Evolutionary conservation across 2,888 invertebrate species (phyloP), one percentile per base, ranked within the genome.

Genomic region (Dilophus febrilis): DNA sequence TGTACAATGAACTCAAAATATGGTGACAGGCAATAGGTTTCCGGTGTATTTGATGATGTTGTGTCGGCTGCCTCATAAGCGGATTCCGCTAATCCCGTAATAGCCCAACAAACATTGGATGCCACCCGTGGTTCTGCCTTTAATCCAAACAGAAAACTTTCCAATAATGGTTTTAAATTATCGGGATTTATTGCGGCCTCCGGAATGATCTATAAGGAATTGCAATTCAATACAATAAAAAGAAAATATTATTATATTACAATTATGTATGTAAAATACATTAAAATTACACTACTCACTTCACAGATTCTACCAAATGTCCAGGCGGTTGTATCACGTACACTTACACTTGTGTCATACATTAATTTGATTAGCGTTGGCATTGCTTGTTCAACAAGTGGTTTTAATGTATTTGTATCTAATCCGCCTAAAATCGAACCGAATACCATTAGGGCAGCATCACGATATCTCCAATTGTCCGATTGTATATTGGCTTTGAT

Each of bases 71-170:
- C 80, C 53, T 98, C 95, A 54, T 90, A 97, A 2, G 94, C 92
- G 3, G 97, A 94, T 60, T 95, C 94, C 0, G 95, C 92, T 35
- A 98, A 67, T 26, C 92, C 91, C 18, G 91, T 91, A 53, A 99
- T 88, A 0, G 98, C 97, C 98, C 98, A 99, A 59, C 98, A 99
- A 11, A 97, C 92, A 61, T 98, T 98, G 10, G 92, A 83, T 2
- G 98, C 97, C 0, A 99, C 98, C 22, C 97, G 68, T 5, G 97
- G 88, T 56, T 97, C 97, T 3, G 91, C 84, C 51, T 82, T 83
- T 16, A 98, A 65, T 1, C 92, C 92, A 49, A 76, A 79, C 1
- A 87, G 75, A 42, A 88, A 72, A 62, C 82, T 73, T 64, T 86
- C 82, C 13, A 88, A 58, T 11, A 88, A 60, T 1, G 84, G 81